A percentile compares a stretch with the other conserved stretches of the same genome.
Evolutionary conservation across 2,113 vertebrate species (phyloP).

Genomic region (Megaptera novaeangliae): DNA sequence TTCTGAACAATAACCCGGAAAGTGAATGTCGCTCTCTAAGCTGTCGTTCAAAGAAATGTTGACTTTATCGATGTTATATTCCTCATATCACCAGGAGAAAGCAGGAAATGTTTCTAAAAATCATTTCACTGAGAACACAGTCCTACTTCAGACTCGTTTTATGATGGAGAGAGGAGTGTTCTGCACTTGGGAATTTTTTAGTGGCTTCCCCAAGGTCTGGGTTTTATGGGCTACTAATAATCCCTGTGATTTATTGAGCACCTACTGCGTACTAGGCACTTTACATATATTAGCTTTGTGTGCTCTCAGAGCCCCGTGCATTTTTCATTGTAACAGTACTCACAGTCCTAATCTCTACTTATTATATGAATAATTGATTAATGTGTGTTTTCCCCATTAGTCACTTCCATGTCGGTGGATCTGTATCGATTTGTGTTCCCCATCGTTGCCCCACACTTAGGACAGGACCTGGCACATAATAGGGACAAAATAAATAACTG

Average conservation of each 20-base stretch:
- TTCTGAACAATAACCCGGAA: constrained; percentile 74
- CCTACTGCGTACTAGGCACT: constrained; percentile 51
- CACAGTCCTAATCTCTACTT: neutral
- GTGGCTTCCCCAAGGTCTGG: constrained; percentile 34
- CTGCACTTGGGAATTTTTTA: neutral
- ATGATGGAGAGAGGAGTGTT: neutral
- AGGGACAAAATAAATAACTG: neutral
- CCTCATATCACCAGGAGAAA: constrained; percentile 60
- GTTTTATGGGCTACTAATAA: constrained; percentile 56
- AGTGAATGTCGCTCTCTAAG: constrained; percentile 68
- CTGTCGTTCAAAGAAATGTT: constrained; percentile 70
- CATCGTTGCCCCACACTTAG: neutral
- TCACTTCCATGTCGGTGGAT: neutral
- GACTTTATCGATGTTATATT: constrained; percentile 62
- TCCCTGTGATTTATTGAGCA: constrained; percentile 65
- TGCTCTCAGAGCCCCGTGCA: neutral
- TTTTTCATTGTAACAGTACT: constrained; percentile 3
- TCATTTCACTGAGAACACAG: neutral
- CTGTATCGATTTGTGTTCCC: neutral
- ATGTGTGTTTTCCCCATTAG: neutral
- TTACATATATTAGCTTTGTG: constrained; percentile 17
- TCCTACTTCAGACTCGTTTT: neutral
- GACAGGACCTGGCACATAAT: neutral
- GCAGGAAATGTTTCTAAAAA: neutral
- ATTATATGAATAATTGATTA: neutral